Base-by-base conservation (phyloP, 2,113 vertebrate genomes). In the Rhinolophus ferrumequinum region DNA sequence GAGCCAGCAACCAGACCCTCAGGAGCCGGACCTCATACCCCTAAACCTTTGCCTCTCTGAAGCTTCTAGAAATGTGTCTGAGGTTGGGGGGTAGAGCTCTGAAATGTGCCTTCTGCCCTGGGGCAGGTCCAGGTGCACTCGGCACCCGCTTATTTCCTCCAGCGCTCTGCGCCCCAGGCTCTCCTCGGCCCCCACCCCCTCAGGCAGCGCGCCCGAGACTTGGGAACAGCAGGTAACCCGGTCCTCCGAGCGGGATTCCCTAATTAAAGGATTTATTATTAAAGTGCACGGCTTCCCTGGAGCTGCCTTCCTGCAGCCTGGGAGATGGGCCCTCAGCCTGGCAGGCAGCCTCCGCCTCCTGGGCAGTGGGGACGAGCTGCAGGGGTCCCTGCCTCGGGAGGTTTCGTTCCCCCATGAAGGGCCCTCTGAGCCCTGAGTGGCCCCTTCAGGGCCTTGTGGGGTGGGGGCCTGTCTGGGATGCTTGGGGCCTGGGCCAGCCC, bases 201-300 rank as follows among this genome's bases (percentile, higher is more conserved):
- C 1, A 0, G 58, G 84, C 44, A 80, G 54, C 75, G 1, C 3
- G 8, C 8, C 69, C 8, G 3, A 35, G 89, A 38, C 10, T 0
- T 52, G 21, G 79, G 75, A 82, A 26, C 58, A 62, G 56, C 70
- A 76, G 87, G 83, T 79, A 52, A 44, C 64, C 56, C 22, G 28
- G n/a, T 80, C 44, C 76, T 52, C 33, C 33, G 47, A 83, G 82
- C 77, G 15, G 62, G 81, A 76, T 93, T 80, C 86, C 82, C 93
- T 96, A 58, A 94, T 95, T 93, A 92, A 44, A 69, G 16, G 19
- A 80, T 77, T 95, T 73, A 69, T 94, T 86, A 56, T 80, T 79
- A 89, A 94, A 72, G 85, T 2, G 2, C 28, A 26, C 0, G 0
- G 35, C 67, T 66, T 85, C 60, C 76, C 60, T 9, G 1, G 47